Conservation (phyloP, 2,797 vertebrate genomes). For the Avahi laniger region DNA sequence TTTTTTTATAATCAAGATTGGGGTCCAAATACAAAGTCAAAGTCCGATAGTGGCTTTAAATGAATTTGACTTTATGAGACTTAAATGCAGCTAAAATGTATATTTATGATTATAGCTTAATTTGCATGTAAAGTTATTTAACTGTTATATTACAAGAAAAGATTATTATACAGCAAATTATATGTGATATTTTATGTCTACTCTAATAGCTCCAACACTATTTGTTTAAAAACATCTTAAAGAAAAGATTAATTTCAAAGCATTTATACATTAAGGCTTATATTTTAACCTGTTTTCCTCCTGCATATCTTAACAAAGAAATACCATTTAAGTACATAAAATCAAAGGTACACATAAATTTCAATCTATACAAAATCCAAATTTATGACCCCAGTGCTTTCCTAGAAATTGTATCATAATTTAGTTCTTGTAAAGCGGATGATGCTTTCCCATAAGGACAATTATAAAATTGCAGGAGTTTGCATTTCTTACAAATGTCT, state of each 20-base stretch:
- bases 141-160: slow-evolving; percentile 1
- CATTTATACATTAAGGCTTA: not conserved
- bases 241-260: slow-evolving; percentile 43
- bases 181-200: slow-evolving; percentile 36
- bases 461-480: slow-evolving; percentile 33
- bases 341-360: not conserved
- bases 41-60: not conserved
- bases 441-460: slow-evolving; percentile 39
- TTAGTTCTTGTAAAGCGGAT: not conserved
- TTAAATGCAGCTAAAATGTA: slow-evolving; percentile 30
- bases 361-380: not conserved
- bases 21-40: not conserved
- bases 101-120: slow-evolving; percentile 38
- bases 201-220: slow-evolving; percentile 18
- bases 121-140: slow-evolving; percentile 51
- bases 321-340: not conserved
- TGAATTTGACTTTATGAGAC: slow-evolving; percentile 16
- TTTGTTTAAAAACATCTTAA: not conserved
- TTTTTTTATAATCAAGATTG: not conserved
- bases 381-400: not conserved
- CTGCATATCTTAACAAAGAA: not conserved
- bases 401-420: slow-evolving; percentile 22
- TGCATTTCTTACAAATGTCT: not conserved
- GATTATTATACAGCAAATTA: slow-evolving; percentile 49
- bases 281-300: not conserved